Percentiles rank a stretch among this genome's conserved stretches.
These are phyloP conservation scores for Sigmodon hispidus DNA, from an alignment of 2,113 vertebrate species.

Conservation along the genomic window DNA sequence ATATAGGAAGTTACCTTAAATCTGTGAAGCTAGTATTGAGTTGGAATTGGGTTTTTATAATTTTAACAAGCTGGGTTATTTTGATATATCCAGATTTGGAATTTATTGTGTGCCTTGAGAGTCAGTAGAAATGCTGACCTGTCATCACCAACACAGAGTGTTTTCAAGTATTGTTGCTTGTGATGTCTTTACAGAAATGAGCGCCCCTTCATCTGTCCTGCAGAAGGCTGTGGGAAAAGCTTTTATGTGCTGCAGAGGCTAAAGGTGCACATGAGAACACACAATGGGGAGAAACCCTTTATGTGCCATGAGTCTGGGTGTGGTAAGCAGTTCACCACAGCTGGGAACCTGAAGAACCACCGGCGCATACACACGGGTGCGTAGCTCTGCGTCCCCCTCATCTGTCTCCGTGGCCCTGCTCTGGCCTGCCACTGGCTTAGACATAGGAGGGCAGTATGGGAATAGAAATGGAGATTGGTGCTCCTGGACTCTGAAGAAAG, in stretches of 20 bases:
- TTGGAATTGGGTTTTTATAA: background rate
- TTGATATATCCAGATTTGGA: background rate
- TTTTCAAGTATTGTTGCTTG: constrained; percentile 44
- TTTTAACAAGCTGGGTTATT: constrained; percentile 19
- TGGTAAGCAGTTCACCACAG: constrained; percentile 97
- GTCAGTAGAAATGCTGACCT: constrained; percentile 1
- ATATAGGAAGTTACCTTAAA: background rate
- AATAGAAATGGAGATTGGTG: background rate
- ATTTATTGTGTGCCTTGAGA: background rate
- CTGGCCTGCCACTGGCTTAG: background rate
- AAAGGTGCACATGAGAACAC: constrained; percentile 99
- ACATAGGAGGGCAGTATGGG: background rate
- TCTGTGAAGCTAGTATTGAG: constrained; percentile 21
- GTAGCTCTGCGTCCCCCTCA: constrained; percentile 72
- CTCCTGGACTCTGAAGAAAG: constrained; percentile 4
- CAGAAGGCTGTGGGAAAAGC: constrained; percentile 98
- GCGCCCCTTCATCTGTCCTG: constrained; percentile 95
- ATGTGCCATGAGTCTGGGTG: constrained; percentile 95
- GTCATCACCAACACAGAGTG: background rate
- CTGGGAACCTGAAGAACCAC: constrained; percentile 99
- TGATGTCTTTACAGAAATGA: constrained; percentile 90
- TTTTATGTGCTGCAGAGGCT: constrained; percentile 98
- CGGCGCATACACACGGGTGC: constrained; percentile 96
- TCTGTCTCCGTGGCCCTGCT: constrained; percentile 13
- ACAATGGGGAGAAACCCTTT: constrained; percentile 98